Base-by-base conservation (phyloP, 2,113 vertebrate genomes). In the Paratilapia polleni region DNA sequence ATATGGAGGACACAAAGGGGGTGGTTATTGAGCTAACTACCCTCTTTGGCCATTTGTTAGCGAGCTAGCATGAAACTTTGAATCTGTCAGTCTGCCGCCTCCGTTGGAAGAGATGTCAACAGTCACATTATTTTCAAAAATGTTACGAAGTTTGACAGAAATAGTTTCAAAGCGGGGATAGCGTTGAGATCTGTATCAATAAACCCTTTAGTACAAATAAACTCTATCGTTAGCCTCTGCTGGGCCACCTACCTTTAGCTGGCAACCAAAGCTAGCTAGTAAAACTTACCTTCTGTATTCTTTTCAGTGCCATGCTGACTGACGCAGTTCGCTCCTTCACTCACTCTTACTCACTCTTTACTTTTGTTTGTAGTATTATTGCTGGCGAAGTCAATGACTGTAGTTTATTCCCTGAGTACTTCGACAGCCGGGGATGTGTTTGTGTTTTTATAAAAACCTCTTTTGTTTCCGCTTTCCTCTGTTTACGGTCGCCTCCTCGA, bases 261-360 rank as follows among this genome's bases (percentile, higher is more conserved):
- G 22, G 4, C 34, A 54, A 57, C 52, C 58, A 38, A 0, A 56
- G 75, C 83, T 68, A 78, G 60, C 79, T 38, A 8, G 43, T 82
- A 11, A 62, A 54, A 85, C 84, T 78, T 82, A 93, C 92, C 92
- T 89, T 93, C 54, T 92, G 82, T 87, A 93, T 93, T 88, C 90
- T 92, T 49, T 92, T 93, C 52, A 89, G 76, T 26, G 92, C 92
- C 92, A 93, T 93, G 58, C 17, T 88, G 47, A 17, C 60, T 28
- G 82, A 19, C 28, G 66, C 17, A 1, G 61, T 64, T 60, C 34
- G 38, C 61, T 66, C 28, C 82, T 58, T 24, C 20, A 28, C 68
- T 76, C 24, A 12, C 38, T 80, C 38, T 24, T 13, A 19, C 68
- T 76, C 24, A 12, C 38, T 80, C 38, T 80, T 28, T 64, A n/a